These are phyloP conservation scores for Eudasyphora cyanicolor DNA, from an alignment of 2,888 invertebrate genomes.

Conservation along the genomic window DNA sequence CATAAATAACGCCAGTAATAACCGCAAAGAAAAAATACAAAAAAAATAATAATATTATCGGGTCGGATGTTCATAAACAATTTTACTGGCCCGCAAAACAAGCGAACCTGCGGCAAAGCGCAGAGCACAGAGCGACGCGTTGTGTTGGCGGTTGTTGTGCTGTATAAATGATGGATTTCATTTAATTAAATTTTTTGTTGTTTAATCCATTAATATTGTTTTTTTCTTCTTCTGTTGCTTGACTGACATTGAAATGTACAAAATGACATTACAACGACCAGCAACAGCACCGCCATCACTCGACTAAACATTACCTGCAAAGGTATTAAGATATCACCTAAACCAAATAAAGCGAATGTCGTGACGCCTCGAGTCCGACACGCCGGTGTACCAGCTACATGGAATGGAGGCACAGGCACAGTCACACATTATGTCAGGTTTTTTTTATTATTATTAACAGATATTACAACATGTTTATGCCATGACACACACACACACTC, in stretches of 20 bases:
- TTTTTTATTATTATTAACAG: neutral
- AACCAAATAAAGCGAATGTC: neutral
- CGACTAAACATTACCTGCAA: neutral
- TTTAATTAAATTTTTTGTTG: slow-evolving; percentile 17
- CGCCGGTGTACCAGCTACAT: too few relatives aligned
- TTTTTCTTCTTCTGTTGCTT: neutral
- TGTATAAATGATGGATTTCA: slow-evolving; percentile 12
- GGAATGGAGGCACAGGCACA: too few relatives aligned
- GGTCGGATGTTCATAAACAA: slow-evolving; percentile 21
- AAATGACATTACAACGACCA: neutral
- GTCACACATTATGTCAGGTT: neutral
- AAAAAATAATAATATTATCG: slow-evolving; percentile 8
- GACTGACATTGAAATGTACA: slow-evolving; percentile 16
- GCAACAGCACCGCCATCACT: neutral
- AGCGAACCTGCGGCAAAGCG: neutral
- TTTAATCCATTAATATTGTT: neutral
- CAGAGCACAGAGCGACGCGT: neutral
- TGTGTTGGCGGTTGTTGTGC: neutral
- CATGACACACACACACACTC: neutral
- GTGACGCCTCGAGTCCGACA: too few relatives aligned
- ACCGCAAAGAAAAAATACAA: slow-evolving; percentile 2
- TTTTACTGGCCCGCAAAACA: neutral
- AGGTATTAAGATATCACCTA: slow-evolving; percentile 8
- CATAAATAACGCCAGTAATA: slow-evolving; percentile 18
- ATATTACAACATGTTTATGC: slow-evolving; percentile 3